A percentile compares a stretch with the other conserved stretches of the same genome.
Conservation (phyloP, 2,888 invertebrate species). For the Hypselothyrea guttata region DNA sequence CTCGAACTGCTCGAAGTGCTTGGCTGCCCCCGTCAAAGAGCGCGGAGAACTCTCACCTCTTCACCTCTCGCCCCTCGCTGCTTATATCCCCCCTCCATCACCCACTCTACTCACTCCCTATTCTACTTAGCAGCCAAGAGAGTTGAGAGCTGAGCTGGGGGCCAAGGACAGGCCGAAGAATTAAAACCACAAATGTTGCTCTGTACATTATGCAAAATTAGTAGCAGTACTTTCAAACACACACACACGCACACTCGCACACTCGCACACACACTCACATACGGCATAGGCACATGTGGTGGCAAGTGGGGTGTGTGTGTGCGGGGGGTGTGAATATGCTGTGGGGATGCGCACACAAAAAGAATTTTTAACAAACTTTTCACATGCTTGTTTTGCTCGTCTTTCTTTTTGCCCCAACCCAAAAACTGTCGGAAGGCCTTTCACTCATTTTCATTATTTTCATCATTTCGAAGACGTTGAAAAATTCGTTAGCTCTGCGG, state of each 20-base stretch:
- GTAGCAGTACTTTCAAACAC: slow-evolving; percentile 51
- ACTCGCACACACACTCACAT: too few species aligned
- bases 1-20: slow-evolving; percentile 53
- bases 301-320: too few species aligned
- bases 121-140: background rate
- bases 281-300: slow-evolving; percentile 11
- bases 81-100: background rate
- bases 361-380: slow-evolving; percentile 77
- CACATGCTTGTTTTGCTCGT: slow-evolving; percentile 61
- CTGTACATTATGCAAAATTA: slow-evolving; percentile 78
- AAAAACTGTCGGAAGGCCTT: slow-evolving; percentile 12
- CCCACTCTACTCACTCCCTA: background rate
- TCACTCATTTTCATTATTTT: slow-evolving; percentile 7
- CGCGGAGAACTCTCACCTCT: slow-evolving; percentile 9
- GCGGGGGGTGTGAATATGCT: background rate
- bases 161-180: slow-evolving; percentile 61
- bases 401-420: background rate
- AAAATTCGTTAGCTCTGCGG: background rate
- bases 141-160: slow-evolving; percentile 9
- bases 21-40: slow-evolving; percentile 46
- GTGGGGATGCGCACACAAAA: slow-evolving; percentile 61
- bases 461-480: slow-evolving; percentile 2
- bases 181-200: slow-evolving; percentile 81
- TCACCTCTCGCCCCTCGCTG: background rate
- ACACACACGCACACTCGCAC: slow-evolving; percentile 5